Conservation (phyloP, 2,797 vertebrate genomes). For the Psittacula derbiana region DNA sequence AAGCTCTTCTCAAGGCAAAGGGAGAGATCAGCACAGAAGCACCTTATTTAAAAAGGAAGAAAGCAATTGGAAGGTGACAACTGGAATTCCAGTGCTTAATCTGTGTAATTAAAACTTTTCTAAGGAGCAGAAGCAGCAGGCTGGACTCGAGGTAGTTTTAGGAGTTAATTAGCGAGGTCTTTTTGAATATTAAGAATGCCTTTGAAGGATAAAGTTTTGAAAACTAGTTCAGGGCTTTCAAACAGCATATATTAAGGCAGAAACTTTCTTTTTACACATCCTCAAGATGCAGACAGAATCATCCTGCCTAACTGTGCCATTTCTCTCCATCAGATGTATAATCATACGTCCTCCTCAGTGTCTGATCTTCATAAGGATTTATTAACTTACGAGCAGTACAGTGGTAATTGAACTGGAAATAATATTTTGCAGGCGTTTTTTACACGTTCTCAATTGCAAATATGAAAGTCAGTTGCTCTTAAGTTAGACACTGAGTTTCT, state of each 20-base stretch:
- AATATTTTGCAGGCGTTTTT: background rate
- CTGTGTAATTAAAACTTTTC: constrained; percentile 67
- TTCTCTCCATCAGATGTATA: constrained; percentile 29
- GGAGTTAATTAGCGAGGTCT: constrained; percentile 66
- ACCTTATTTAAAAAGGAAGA: constrained; percentile 23
- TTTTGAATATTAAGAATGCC: constrained; percentile 66
- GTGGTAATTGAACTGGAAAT: background rate
- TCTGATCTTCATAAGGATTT: constrained; percentile 13
- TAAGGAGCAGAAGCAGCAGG: constrained; percentile 53
- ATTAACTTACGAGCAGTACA: background rate
- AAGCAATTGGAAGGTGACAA: constrained; percentile 59
- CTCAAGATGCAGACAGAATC: constrained; percentile 26
- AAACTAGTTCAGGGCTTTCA: constrained; percentile 68
- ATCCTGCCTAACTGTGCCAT: background rate
- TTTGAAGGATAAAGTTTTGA: constrained; percentile 68
- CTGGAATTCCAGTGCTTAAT: constrained; percentile 63
- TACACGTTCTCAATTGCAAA: background rate
- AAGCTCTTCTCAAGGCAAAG: constrained; percentile 46
- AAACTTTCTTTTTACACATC: constrained; percentile 35
- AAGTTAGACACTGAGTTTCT: background rate
- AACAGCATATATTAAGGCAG: constrained; percentile 66
- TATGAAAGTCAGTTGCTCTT: background rate
- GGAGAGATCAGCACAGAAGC: constrained; percentile 41
- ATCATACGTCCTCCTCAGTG: background rate
- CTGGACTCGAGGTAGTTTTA: constrained; percentile 63